These are phyloP conservation scores for Epistrophella euchroma DNA, from an alignment of 2,888 invertebrate genomes.

Conservation along the genomic window DNA sequence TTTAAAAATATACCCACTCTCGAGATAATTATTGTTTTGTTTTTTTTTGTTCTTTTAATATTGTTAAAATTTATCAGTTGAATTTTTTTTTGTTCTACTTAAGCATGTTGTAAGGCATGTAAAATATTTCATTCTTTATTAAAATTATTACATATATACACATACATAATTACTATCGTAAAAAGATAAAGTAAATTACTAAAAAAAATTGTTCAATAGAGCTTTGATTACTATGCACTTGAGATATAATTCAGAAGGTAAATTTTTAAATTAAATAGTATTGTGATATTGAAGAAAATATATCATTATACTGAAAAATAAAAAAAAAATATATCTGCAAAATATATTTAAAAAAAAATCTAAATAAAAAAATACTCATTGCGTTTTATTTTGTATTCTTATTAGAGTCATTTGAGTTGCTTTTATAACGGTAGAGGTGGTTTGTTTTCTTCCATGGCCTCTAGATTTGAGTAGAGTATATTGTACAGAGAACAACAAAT, in stretches of 20 bases:
- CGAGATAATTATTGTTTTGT: constrained; percentile 17
- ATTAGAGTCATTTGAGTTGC: background rate
- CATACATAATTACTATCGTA: constrained; percentile 15
- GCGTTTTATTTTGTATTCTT: background rate
- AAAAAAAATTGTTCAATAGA: constrained; percentile 30
- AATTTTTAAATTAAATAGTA: constrained; percentile 46
- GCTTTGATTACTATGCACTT: constrained; percentile 42
- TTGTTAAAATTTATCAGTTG: constrained; percentile 56
- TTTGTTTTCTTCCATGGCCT: constrained; percentile 1
- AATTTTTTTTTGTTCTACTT: constrained; percentile 46
- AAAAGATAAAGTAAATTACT: constrained; percentile 17
- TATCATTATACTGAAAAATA: constrained; percentile 59
- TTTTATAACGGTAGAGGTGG: background rate
- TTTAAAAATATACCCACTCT: constrained; percentile 43
- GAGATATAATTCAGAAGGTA: constrained; percentile 34
- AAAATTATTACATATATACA: constrained; percentile 23
- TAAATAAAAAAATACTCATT: constrained; percentile 7
- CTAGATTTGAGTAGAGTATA: background rate
- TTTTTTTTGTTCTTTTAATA: constrained; percentile 25
- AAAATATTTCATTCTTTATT: constrained; percentile 2
- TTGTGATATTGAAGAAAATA: constrained; percentile 70
- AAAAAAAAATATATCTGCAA: constrained; percentile 59
- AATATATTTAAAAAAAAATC: constrained; percentile 32
- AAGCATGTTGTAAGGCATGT: constrained; percentile 16
- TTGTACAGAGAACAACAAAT: background rate